Conservation (phyloP, 2,113 vertebrate genomes). For the Nothocercus nigrocapillus region DNA sequence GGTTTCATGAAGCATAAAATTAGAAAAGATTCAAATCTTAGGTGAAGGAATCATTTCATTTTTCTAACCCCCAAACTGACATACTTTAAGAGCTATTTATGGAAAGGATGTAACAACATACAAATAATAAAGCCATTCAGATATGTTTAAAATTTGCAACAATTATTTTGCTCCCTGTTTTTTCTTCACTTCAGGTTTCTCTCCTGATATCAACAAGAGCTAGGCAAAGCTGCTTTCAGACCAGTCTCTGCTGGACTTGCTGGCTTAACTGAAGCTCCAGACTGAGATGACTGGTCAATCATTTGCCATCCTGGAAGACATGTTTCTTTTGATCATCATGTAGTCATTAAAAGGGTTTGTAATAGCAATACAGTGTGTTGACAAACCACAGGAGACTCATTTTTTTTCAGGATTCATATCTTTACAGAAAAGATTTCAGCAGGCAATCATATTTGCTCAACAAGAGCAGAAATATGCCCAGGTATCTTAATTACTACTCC, state of each 20-base stretch:
- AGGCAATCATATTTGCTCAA: not conserved
- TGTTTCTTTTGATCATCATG: fast-evolving
- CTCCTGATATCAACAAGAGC: not conserved
- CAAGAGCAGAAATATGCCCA: not conserved
- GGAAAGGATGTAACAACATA: not conserved
- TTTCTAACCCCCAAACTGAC: constrained; percentile 18
- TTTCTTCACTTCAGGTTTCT: not conserved
- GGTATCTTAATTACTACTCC: not conserved
- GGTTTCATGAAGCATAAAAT: constrained; percentile 57
- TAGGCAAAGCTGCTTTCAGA: not conserved
- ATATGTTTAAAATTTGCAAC: not conserved
- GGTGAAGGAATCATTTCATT: constrained; percentile 12
- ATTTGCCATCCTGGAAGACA: not conserved
- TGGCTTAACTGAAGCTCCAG: not conserved
- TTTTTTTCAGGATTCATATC: not conserved
- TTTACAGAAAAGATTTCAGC: not conserved
- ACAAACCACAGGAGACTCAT: not conserved
- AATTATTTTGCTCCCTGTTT: not conserved
- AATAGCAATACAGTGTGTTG: not conserved
- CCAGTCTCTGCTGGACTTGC: not conserved
- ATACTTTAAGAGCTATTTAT: not conserved
- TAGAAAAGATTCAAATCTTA: constrained; percentile 42
- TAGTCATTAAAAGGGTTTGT: not conserved
- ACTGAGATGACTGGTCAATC: not conserved
- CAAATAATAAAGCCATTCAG: not conserved